Percentiles rank a stretch among this genome's conserved stretches.
Evolutionary conservation across 2,113 vertebrate genomes (phyloP).

Genomic region (Theristicus caerulescens): DNA sequence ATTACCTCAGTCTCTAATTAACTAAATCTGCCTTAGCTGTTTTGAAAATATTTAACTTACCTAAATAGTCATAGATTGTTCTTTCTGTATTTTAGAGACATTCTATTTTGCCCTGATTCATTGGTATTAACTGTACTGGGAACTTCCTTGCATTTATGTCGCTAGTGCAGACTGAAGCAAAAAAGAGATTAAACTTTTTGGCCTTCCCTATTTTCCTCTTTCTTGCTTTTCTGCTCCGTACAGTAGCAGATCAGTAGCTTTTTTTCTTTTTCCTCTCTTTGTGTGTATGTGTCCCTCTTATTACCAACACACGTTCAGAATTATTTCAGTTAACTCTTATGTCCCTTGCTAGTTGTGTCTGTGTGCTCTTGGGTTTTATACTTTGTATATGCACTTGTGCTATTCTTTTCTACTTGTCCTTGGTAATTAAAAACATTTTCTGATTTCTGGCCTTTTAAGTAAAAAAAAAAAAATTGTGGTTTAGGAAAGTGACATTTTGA

Average conservation of each 20-base stretch:
- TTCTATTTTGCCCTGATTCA: not conserved
- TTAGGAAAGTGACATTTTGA: not conserved
- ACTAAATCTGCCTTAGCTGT: not conserved
- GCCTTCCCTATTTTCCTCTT: not conserved
- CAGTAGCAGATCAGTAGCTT: not conserved
- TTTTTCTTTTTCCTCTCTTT: not conserved
- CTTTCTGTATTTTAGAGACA: not conserved
- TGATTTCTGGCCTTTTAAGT: not conserved
- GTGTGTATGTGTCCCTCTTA: too few relatives aligned
- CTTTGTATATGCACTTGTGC: not conserved
- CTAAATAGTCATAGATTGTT: not conserved
- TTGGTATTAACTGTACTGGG: not conserved
- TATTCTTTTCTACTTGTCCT: not conserved
- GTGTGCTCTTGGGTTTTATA: not conserved
- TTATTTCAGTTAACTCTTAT: not conserved
- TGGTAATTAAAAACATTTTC: not conserved
- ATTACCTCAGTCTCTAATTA: not conserved
- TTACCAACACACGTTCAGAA: not conserved
- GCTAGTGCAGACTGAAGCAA: not conserved
- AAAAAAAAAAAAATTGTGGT: not conserved
- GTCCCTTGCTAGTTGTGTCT: not conserved
- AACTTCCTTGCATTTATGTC: not conserved
- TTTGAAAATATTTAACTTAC: not conserved
- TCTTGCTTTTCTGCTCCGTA: not conserved
- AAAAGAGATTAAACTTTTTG: not conserved